Evolutionary conservation across 2,113 vertebrate genomes (phyloP).

Genomic region (Xerus inauris): DNA sequence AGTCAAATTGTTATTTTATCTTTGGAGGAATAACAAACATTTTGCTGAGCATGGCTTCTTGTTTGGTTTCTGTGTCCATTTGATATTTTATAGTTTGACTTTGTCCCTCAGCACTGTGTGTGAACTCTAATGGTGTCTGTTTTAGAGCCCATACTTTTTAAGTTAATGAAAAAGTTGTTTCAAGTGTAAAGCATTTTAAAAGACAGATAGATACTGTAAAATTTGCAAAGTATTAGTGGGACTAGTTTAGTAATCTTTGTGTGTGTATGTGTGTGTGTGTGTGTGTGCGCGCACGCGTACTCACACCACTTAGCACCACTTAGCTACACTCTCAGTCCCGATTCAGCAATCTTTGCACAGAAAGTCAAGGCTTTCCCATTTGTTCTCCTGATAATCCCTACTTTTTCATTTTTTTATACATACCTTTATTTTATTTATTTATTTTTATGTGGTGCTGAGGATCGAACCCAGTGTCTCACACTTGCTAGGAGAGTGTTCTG

Average conservation of each 20-base stretch:
- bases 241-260: background rate
- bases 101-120: background rate
- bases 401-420: background rate
- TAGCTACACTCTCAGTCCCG: background rate
- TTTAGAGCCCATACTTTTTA: background rate
- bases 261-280: background rate
- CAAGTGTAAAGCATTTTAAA: background rate
- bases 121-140: background rate
- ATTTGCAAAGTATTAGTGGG: background rate
- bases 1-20: constrained; percentile 53
- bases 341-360: background rate
- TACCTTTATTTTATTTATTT: no score
- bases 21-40: background rate
- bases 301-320: background rate
- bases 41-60: constrained; percentile 1
- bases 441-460: no score
- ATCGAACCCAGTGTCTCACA: no score
- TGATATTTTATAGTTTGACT: background rate
- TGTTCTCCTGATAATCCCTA: background rate
- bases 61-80: background rate
- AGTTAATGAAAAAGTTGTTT: background rate
- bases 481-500: no score
- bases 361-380: background rate
- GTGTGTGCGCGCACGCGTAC: no score
- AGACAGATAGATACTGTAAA: background rate